Base-by-base conservation (phyloP, 2,113 vertebrate genomes). In the Microtus oregoni region DNA sequence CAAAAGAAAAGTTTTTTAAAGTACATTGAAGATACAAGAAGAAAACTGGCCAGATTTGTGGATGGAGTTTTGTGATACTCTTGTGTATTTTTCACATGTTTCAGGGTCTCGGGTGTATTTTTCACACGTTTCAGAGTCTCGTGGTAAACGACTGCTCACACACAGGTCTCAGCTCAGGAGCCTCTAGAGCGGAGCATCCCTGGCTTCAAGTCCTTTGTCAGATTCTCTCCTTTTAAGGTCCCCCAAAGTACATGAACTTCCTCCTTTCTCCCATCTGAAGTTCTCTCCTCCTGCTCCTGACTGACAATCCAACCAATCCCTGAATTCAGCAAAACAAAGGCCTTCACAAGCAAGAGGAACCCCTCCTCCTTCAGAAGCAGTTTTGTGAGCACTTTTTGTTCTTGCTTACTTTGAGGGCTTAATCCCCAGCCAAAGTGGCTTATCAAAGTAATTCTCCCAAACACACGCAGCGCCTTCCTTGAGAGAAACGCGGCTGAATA, bases 401-500 rank as follows among this genome's bases (percentile, higher is more conserved):
- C 85, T 86, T 73, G 92, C 96, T 81, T 95, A 88, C 94, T 97
- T 93, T 75, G 88, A 95, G 58, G 24, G 47, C 86, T 97, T 97
- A 98, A 97, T 97, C 96, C 86, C 52, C 94, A 88, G 61, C 76
- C 83, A 88, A 95, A 97, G 96, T 97, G 88, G 96, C 95, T 97
- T 97, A 98, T 96, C 94, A 96, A 89, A 98, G 96, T 97, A 92
- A 96, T 93, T 98, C 96, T 97, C 89, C 81, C 92, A 97, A 98
- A 92, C 0, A n/a, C 91, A 94, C 73, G 77, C 30, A 83, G 92
- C 70, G 89, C 83, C 95, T 96, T 95, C 94, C 92, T 95, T 50
- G 52, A 86, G 95, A 96, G 93, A 94, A 95, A 96, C 82, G 89
- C 86, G 28, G 67, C 72, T 96, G 97, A 97, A 97, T 97, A 94